Conservation (phyloP, 2,797 vertebrate species). For the Melanotaenia parkinsoni region DNA sequence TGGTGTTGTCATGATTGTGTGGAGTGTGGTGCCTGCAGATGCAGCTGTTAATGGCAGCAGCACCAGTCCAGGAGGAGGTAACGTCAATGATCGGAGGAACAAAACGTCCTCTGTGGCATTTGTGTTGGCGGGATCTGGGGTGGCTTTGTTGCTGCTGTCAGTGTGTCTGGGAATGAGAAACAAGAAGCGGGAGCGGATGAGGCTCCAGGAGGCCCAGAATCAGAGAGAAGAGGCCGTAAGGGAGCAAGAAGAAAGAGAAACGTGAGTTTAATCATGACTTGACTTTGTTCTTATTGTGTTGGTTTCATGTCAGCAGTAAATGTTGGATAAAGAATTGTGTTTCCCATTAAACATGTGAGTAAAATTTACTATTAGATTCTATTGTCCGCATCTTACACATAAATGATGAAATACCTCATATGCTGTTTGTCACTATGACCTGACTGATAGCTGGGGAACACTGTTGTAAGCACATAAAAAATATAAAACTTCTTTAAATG, state of each 20-base stretch:
- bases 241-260: conserved; percentile 61
- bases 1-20: conserved; percentile 94
- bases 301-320: background rate
- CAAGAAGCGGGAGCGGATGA: conserved; percentile 81
- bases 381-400: background rate
- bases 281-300: background rate
- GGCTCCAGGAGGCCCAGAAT: conserved; percentile 62
- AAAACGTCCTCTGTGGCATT: conserved; percentile 94
- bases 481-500: background rate
- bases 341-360: background rate
- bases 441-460: background rate
- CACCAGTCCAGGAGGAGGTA: conserved; percentile 28
- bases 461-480: background rate
- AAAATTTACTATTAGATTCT: background rate
- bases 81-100: conserved; percentile 28
- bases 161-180: conserved; percentile 91
- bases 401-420: background rate
- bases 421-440: background rate
- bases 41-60: conserved; percentile 72
- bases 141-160: conserved; percentile 90
- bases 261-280: conserved; percentile 67
- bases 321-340: background rate
- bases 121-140: conserved; percentile 88
- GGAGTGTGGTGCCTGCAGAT: conserved; percentile 90
- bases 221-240: conserved; percentile 4